Evolutionary conservation across 2,888 invertebrate genomes (phyloP).

Genomic region (Cheilosia vernalis): DNA sequence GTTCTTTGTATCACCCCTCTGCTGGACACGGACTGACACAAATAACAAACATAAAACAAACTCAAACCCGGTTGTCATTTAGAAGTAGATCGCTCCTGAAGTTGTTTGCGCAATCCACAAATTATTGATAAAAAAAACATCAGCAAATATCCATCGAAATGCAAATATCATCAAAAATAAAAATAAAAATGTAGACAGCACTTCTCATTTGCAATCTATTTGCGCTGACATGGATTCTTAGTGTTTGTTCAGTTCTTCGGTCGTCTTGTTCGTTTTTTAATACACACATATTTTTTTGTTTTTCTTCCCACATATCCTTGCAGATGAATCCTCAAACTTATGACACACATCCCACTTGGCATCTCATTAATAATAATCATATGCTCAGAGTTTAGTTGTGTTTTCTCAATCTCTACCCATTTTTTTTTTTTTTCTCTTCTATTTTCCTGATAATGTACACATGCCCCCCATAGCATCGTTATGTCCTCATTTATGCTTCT

Average conservation of each 20-base stretch:
- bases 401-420: constrained; percentile 37
- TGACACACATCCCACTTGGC: constrained; percentile 75
- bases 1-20: background rate
- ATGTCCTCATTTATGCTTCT: constrained; percentile 62
- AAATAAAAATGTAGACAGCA: constrained; percentile 7
- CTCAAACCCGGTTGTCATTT: background rate
- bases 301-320: constrained; percentile 38
- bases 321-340: constrained; percentile 61
- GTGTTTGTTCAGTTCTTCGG: constrained; percentile 62
- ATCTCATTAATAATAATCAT: constrained; percentile 76
- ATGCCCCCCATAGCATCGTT: constrained; percentile 19
- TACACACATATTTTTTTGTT: background rate
- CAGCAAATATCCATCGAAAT: constrained; percentile 23
- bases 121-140: constrained; percentile 35
- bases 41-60: background rate
- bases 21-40: background rate
- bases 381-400: constrained; percentile 69
- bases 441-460: constrained; percentile 31
- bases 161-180: constrained; percentile 53
- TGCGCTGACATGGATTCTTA: constrained; percentile 65
- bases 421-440: background rate
- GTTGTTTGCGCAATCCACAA: constrained; percentile 53
- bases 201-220: constrained; percentile 61
- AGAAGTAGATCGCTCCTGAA: background rate
- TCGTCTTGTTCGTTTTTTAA: background rate